Evolutionary conservation across 2,888 invertebrate genomes (phyloP).

Genomic region (Drosophila bunnanda): DNA sequence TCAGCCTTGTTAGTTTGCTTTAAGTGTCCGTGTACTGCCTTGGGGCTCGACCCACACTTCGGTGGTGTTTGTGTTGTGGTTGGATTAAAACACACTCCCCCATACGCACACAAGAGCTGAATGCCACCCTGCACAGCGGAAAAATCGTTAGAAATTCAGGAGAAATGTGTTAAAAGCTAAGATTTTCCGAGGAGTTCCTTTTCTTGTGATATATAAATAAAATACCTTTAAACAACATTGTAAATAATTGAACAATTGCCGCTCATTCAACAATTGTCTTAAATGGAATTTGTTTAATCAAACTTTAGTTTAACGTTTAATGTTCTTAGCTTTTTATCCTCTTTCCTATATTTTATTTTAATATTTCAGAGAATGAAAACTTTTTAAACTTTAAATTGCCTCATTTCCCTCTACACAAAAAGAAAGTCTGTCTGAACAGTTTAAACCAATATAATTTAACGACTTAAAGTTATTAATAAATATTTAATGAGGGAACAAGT

Average conservation of each 20-base stretch:
- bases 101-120: background rate
- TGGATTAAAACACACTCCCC: conserved; percentile 45
- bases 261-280: no score
- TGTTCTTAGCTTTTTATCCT: background rate
- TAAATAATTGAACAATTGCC: background rate
- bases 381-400: background rate
- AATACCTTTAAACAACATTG: background rate
- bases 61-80: conserved; percentile 48
- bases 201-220: background rate
- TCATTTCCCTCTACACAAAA: no score
- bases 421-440: background rate
- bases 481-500: background rate
- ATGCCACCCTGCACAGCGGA: conserved; percentile 4
- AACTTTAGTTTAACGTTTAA: background rate
- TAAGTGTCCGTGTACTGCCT: conserved; percentile 67
- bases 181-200: no score
- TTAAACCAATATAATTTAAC: background rate
- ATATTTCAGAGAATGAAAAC: background rate
- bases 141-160: background rate
- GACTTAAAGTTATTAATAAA: background rate
- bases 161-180: background rate
- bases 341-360: background rate
- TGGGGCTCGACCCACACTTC: conserved; percentile 45
- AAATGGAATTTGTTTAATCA: no score
- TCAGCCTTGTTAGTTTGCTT: conserved; percentile 67